Conservation (phyloP, 2,113 vertebrate species). For the Scortum barcoo region DNA sequence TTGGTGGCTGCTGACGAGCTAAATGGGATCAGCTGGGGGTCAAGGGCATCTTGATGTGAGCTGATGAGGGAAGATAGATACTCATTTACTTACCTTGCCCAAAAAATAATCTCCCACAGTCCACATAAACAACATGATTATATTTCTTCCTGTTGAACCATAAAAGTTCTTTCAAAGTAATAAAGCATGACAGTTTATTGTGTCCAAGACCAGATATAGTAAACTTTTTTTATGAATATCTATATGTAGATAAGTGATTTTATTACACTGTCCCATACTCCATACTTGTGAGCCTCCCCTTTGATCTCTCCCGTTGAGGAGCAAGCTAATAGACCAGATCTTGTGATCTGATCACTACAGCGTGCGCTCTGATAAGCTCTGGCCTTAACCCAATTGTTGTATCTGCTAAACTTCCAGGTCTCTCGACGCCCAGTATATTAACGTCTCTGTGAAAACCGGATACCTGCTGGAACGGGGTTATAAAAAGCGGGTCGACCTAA, state of each 20-base stretch:
- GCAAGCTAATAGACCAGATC: constrained; percentile 21
- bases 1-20: not conserved
- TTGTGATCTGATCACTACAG: constrained; percentile 44
- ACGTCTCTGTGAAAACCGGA: constrained; percentile 22
- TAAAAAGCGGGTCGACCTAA: constrained; percentile 9
- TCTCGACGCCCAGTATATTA: constrained; percentile 50
- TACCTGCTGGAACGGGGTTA: constrained; percentile 22
- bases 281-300: constrained; percentile 9
- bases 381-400: constrained; percentile 45
- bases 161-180: not conserved
- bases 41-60: constrained; percentile 19
- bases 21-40: constrained; percentile 35
- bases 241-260: constrained; percentile 4
- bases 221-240: constrained; percentile 15
- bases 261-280: not conserved
- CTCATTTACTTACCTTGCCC: constrained; percentile 2
- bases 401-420: constrained; percentile 45
- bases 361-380: constrained; percentile 57
- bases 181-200: too few species aligned
- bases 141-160: not conserved
- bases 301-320: constrained; percentile 29
- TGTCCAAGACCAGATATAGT: not conserved
- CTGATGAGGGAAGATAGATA: not conserved
- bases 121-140: constrained; percentile 1
- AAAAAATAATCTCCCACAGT: constrained; percentile 23